These are phyloP conservation scores for Larimichthys polyactis DNA, from an alignment of 2,113 vertebrate species.

Conservation along the genomic window DNA sequence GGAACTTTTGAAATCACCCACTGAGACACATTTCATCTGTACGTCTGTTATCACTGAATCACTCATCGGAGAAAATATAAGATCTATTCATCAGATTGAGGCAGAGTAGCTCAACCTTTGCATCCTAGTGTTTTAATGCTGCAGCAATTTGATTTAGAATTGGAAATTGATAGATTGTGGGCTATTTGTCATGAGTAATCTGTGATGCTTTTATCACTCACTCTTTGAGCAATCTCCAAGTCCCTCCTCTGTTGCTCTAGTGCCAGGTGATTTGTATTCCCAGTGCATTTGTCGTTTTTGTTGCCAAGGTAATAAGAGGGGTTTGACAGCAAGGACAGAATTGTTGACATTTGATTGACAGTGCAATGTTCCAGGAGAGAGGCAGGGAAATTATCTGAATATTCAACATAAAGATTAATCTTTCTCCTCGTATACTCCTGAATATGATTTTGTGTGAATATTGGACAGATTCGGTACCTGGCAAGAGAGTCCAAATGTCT, in stretches of 20 bases:
- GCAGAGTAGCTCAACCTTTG: conserved; percentile 51
- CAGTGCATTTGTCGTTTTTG: conserved; percentile 44
- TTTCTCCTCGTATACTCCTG: conserved; percentile 35
- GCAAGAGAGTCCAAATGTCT: not conserved
- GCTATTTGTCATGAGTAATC: conserved; percentile 65
- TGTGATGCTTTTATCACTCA: conserved; percentile 49
- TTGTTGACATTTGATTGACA: conserved; percentile 73
- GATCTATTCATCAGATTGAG: conserved; percentile 49
- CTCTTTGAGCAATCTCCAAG: conserved; percentile 36
- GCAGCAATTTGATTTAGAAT: conserved; percentile 47
- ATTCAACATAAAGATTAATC: conserved; percentile 66
- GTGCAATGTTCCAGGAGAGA: conserved; percentile 59
- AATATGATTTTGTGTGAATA: conserved; percentile 25
- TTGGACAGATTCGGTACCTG: not conserved
- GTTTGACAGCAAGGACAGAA: conserved; percentile 48
- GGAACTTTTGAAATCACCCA: conserved; percentile 46
- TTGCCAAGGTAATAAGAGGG: conserved; percentile 49
- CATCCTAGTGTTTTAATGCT: conserved; percentile 42
- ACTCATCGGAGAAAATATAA: conserved; percentile 25
- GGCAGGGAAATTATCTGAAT: conserved; percentile 67
- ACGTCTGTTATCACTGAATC: conserved; percentile 37
- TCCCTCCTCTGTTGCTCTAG: conserved; percentile 43
- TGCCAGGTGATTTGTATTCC: conserved; percentile 64
- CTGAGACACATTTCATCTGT: conserved; percentile 34
- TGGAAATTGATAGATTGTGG: conserved; percentile 53